These are phyloP conservation scores for Drosophila equinoxialis DNA, from an alignment of 1,140 invertebrate species.

Conservation along the genomic window DNA sequence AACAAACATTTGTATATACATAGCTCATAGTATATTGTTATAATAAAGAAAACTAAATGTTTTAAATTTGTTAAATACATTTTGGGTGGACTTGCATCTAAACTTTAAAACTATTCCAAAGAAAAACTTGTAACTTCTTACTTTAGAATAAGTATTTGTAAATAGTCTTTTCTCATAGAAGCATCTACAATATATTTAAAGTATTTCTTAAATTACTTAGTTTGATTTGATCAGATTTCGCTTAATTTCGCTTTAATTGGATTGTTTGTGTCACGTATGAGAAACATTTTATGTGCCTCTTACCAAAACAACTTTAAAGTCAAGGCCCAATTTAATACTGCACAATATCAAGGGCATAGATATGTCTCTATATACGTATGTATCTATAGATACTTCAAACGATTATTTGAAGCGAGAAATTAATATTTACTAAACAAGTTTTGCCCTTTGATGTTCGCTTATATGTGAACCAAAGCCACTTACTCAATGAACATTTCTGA, in stretches of 20 bases:
- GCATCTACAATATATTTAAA: background rate
- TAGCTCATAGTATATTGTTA: too few species aligned
- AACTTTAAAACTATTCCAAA: too few species aligned
- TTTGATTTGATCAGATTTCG: constrained; percentile 6
- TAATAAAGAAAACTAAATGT: too few species aligned
- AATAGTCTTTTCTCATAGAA: too few species aligned
- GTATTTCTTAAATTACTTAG: background rate
- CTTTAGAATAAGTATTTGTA: too few species aligned
- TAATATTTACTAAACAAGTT: background rate
- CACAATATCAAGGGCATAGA: background rate
- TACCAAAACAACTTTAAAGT: background rate
- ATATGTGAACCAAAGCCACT: background rate
- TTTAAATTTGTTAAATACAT: too few species aligned
- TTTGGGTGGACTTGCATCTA: too few species aligned
- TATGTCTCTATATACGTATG: background rate
- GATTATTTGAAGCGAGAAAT: constrained; percentile 12
- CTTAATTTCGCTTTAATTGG: background rate
- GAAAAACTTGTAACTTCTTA: too few species aligned
- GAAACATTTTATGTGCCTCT: background rate
- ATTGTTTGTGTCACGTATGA: constrained; percentile 6
- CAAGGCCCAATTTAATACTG: constrained; percentile 11
- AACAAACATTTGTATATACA: too few species aligned
- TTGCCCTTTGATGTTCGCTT: constrained; percentile 10
- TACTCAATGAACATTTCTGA: background rate
- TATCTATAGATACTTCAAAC: constrained; percentile 21